Evolutionary conservation across 1,140 invertebrate species (phyloP), one percentile per base, ranked within the genome.

Genomic region (Battus philenor): DNA sequence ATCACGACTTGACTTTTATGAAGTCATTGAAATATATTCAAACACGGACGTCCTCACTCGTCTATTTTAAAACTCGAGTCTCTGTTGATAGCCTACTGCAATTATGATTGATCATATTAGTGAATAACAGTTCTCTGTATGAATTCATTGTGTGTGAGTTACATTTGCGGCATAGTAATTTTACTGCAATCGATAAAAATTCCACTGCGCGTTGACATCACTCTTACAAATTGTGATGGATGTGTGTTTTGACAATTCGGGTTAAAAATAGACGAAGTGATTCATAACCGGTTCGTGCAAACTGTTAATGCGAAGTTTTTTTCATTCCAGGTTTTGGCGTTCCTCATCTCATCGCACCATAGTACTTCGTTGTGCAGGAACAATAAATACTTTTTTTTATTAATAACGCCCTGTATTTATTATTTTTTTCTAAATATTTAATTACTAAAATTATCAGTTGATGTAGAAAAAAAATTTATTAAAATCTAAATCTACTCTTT

Each of bases 21-120:
- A 53, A 64, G 58, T 12, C 43, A 38, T 30, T 52, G 49, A 58
- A 52, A 52, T 54, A 36, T 60, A 48, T 61, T 48, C 57, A 68
- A 75, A 71, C 66, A 73, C 30, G 39, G 41, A 26, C 57, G 64
- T 69, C 71, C 63, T 76, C 68, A 69, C 62, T 69, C 74, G 70
- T 79, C 70, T 76, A 68, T 69, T 62, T 61, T 65, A 70, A 51
- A 50, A 45, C 24, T 38, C 50, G 56, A 52, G 26, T 48, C 44
- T 54, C 44, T 54, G 49, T 56, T 66, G 59, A 70, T 70, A 73
- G 59, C 46, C 53, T 61, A 50, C 44, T 29, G 45, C 61, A 66
- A 66, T 79, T 70, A 74, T 50, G 48, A 69, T n/a, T 79, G 75
- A 81, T 77, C 67, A 69, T 68, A 50, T 65, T 20, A 20, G 18